Conservation (phyloP, 2,888 invertebrate genomes). For the Apotomis capreana region DNA sequence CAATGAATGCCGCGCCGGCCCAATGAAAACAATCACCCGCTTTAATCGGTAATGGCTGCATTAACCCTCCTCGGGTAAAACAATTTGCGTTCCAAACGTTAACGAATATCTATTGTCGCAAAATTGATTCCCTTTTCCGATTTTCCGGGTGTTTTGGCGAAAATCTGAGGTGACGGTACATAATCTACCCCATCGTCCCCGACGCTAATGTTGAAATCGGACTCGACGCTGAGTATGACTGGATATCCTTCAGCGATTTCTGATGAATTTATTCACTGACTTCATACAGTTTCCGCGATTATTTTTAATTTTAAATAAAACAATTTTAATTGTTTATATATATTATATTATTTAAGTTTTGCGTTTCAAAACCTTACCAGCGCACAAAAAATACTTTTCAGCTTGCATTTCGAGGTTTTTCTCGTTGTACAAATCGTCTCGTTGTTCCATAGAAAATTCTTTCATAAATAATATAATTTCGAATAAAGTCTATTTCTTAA, state of each 20-base stretch:
- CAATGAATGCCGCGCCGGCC: neutral
- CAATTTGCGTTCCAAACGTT: constrained; percentile 31
- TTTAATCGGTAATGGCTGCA: constrained; percentile 30
- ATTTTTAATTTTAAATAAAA: no score
- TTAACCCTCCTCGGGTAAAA: constrained; percentile 24
- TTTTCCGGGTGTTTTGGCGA: constrained; percentile 6
- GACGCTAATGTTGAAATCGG: neutral
- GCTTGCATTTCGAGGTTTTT: no score
- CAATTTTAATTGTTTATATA: no score
- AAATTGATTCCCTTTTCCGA: constrained; percentile 22
- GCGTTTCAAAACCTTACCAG: no score
- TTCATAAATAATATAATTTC: no score
- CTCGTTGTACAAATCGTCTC: no score
- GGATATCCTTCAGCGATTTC: neutral
- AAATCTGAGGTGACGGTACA: constrained; percentile 1
- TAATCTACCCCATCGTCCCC: neutral
- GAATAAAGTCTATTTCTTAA: no score
- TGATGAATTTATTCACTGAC: no score
- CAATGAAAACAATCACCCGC: constrained; percentile 25
- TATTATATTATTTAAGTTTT: no score
- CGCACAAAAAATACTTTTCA: no score
- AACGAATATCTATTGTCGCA: constrained; percentile 36
- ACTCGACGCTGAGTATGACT: neutral
- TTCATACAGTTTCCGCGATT: no score
- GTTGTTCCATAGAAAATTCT: no score